Evolutionary conservation across 2,797 vertebrate genomes (phyloP), one percentile per base, ranked within the genome.

Genomic region (Poecilia gillii): DNA sequence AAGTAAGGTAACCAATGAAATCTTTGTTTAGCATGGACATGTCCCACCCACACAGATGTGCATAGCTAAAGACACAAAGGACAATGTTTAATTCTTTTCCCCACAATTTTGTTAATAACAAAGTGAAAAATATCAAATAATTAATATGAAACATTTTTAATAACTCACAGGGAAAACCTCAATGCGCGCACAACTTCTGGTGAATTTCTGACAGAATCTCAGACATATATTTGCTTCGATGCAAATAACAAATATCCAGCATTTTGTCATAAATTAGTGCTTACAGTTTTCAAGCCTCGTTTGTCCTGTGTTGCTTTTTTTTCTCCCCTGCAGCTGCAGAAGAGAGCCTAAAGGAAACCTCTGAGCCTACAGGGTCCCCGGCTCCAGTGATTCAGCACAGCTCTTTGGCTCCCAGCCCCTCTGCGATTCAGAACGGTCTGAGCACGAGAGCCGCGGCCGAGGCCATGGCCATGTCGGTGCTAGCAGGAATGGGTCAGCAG

Each of bases 311-410:
- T 23, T 76, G 1, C 49, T 59, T 39, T 78, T 12, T 62, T 51
- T 76, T 46, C 74, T 41, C 80, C 25, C 74, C 31, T 87, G 49
- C 70, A 90, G 88, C 71, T 81, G 91, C 82, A 89, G 93, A 97
- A 92, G 98, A 98, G 90, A 97, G 95, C 91, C 97, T 98, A 59
- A 98, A 97, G 95, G 97, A 98, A 90, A 94, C 93, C 86, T 97
- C 97, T 0, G 98, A 99, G 93, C 95, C 96, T 5, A 95, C 96
- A 0, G 97, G 97, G 76, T 99, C 98, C 28, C 98, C 98, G 0
- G 97, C 97, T 2, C 96, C 96, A 0, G 97, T 99, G 85, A 99
- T 98, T 94, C 98, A 99, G 93, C 98, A 98, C 96, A 97, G 98
- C 93, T 99, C 98, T 2, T 92, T 96, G 91, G 95, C 97, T 5